These are phyloP conservation scores for Habrosyne pyritoides DNA, from an alignment of 2,888 invertebrate genomes.

Conservation along the genomic window DNA sequence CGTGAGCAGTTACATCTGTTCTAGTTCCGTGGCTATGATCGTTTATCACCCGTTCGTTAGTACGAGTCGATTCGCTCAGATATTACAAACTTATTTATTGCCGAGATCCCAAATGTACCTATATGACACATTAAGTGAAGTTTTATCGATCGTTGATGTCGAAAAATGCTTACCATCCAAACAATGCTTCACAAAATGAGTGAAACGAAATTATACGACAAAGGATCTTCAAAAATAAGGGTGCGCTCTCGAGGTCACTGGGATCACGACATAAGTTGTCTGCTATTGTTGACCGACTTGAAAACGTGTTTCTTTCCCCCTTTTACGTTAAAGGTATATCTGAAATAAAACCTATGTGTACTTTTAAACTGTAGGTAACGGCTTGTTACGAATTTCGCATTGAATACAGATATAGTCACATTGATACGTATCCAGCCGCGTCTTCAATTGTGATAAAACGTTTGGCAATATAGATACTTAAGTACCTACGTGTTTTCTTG, in stretches of 20 bases:
- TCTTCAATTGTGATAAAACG: no score
- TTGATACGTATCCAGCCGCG: no score
- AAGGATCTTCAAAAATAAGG: constrained; percentile 5
- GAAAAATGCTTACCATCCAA: constrained; percentile 10
- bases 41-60: no score
- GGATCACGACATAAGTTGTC: constrained; percentile 4
- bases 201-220: constrained; percentile 5
- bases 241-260: constrained; percentile 4
- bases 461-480: no score
- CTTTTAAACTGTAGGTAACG: background rate
- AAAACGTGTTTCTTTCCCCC: constrained; percentile 2
- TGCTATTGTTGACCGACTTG: constrained; percentile 5
- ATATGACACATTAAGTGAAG: background rate
- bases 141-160: constrained; percentile 6
- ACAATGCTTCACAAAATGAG: constrained; percentile 4
- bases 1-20: no score
- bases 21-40: no score
- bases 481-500: no score
- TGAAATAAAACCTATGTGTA: background rate
- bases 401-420: no score
- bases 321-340: background rate
- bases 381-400: no score
- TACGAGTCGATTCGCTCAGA: no score
- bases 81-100: no score
- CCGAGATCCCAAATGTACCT: no score